Conservation (phyloP, 2,113 vertebrate genomes). For the Fukomys damarensis region DNA sequence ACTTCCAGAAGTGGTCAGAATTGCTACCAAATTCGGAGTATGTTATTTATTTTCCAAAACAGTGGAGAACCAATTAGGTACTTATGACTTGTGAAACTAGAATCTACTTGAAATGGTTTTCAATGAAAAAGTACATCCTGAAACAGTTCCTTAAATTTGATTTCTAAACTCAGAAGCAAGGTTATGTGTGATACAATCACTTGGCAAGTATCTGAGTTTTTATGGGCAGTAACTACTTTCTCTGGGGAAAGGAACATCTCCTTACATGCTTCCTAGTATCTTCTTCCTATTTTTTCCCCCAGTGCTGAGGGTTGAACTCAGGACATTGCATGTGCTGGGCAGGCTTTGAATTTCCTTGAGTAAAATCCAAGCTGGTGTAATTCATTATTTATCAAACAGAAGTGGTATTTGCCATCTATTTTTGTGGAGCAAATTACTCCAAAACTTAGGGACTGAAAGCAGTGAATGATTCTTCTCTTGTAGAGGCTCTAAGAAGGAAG, state of each 20-base stretch:
- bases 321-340: not conserved
- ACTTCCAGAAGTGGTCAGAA: not conserved
- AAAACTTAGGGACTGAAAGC: not conserved
- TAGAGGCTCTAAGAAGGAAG: not conserved
- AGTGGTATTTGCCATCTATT: slow-evolving; percentile 30
- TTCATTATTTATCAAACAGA: slow-evolving; percentile 1
- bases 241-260: not conserved
- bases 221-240: not conserved
- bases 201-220: slow-evolving; percentile 53
- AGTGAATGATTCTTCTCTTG: not conserved
- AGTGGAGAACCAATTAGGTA: slow-evolving; percentile 30
- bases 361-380: not conserved
- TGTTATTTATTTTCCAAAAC: slow-evolving; percentile 45
- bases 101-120: not conserved
- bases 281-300: not conserved
- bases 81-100: slow-evolving; percentile 4
- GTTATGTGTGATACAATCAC: slow-evolving; percentile 42
- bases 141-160: slow-evolving; percentile 57
- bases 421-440: not conserved
- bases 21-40: not conserved
- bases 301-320: not conserved
- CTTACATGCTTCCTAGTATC: not conserved
- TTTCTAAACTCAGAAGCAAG: slow-evolving; percentile 61
- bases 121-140: slow-evolving; percentile 28
- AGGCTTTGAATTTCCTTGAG: slow-evolving; percentile 28